These are phyloP conservation scores for Eufriesea mexicana DNA, from an alignment of 1,140 invertebrate genomes.

Conservation along the genomic window DNA sequence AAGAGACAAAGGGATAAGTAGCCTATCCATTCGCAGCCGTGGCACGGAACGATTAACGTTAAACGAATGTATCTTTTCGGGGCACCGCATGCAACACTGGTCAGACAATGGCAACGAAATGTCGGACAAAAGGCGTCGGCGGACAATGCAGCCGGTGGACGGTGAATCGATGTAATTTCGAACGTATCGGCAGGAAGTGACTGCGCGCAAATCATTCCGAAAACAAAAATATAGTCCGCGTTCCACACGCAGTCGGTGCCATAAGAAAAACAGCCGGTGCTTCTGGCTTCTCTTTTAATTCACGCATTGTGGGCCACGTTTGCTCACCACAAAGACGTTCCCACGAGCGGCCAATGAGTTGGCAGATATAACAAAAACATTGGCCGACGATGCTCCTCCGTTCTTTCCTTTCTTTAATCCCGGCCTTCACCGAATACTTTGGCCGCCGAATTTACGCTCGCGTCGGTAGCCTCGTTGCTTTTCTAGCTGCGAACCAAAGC, in stretches of 20 bases:
- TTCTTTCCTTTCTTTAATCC: conserved; percentile 57
- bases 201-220: conserved; percentile 70
- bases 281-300: conserved; percentile 75
- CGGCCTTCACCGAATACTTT: conserved; percentile 58
- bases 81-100: background rate
- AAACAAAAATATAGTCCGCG: conserved; percentile 73
- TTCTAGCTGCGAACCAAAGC: conserved; percentile 5
- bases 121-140: conserved; percentile 32
- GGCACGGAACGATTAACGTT: conserved; percentile 7
- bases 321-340: conserved; percentile 74
- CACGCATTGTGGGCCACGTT: conserved; percentile 76
- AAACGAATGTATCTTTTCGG: background rate
- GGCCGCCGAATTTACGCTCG: conserved; percentile 36
- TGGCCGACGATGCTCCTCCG: conserved; percentile 49
- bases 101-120: conserved; percentile 20
- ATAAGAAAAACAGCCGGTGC: conserved; percentile 57
- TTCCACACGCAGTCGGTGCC: conserved; percentile 21
- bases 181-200: conserved; percentile 70
- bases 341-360: conserved; percentile 77
- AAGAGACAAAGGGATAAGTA: no score
- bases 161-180: conserved; percentile 51
- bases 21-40: background rate
- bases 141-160: conserved; percentile 23
- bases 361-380: conserved; percentile 79
- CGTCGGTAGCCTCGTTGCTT: background rate